Percentiles rank a stretch among this genome's conserved stretches.
phyloP scores from a whole-genome alignment of 2,113 vertebrate genomes.

The chimpanzee (Pan troglodytes) region DNA sequence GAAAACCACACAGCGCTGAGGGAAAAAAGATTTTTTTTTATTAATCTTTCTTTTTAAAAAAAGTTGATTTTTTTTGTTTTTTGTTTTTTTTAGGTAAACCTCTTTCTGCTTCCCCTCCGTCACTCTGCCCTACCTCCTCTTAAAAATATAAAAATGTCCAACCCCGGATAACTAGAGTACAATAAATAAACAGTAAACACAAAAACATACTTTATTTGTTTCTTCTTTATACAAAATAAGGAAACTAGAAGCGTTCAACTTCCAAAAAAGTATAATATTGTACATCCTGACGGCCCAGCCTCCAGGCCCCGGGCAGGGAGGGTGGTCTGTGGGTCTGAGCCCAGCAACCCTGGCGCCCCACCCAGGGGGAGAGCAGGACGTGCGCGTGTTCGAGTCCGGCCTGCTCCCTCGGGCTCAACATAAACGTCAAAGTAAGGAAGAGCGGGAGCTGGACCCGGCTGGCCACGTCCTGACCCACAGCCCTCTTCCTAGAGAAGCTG shows the following conservation, averaged over 20 bases:
- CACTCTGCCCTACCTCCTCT: slow-evolving; percentile 67
- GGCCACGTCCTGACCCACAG: accelerated
- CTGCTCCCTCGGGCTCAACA: neutral
- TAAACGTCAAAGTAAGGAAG: neutral
- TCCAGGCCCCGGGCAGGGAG: slow-evolving; percentile 69
- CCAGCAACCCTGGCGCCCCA: slow-evolving; percentile 22
- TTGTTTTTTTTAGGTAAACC: slow-evolving; percentile 73
- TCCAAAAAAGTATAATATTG: slow-evolving; percentile 86
- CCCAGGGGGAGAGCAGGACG: slow-evolving; percentile 1
- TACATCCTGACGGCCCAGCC: slow-evolving; percentile 82
- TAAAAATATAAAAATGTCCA: slow-evolving; percentile 82
- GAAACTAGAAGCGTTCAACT: slow-evolving; percentile 87
- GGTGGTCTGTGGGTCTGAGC: slow-evolving; percentile 2
- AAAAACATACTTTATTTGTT: slow-evolving; percentile 91
- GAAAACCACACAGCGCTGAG: slow-evolving; percentile 57
- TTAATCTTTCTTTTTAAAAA: slow-evolving; percentile 76
- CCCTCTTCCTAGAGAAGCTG: neutral
- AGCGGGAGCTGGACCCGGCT: neutral
- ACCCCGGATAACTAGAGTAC: slow-evolving; percentile 83
- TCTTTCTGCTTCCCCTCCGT: slow-evolving; percentile 63
- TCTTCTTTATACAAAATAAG: slow-evolving; percentile 92
- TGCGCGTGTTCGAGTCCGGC: slow-evolving; percentile 37
- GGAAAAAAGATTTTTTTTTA: slow-evolving; percentile 66
- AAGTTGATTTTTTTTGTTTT: slow-evolving; percentile 9
- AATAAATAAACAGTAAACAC: slow-evolving; percentile 91